phyloP scores from a whole-genome alignment of 2,888 invertebrate species.

The Trissonchulus sp. region DNA sequence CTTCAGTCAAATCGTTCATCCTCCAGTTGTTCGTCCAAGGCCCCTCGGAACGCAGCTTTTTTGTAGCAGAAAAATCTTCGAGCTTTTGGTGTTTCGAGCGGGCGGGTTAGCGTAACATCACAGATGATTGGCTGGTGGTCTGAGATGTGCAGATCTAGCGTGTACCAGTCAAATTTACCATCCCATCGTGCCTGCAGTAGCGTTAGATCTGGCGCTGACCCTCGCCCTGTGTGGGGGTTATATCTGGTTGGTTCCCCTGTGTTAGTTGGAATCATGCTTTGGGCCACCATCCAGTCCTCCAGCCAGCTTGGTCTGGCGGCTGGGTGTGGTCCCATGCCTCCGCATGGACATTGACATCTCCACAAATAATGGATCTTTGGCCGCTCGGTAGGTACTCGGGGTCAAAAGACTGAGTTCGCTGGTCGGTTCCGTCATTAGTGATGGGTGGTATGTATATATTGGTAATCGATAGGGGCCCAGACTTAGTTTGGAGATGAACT shows the following conservation, averaged over 20 bases:
- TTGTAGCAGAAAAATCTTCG: no score
- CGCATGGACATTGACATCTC: conserved; percentile 16
- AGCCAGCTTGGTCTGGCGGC: conserved; percentile 4
- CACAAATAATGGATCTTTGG: conserved; percentile 6
- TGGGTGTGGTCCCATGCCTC: conserved; percentile 7
- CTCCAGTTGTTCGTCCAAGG: no score
- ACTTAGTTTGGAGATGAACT: conserved; percentile 6
- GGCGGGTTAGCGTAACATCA: conserved; percentile 11
- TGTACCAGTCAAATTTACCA: not conserved
- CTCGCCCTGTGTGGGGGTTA: not conserved
- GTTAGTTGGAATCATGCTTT: not conserved
- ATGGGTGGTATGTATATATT: conserved; percentile 18
- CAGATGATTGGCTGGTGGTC: conserved; percentile 13
- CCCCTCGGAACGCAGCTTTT: no score
- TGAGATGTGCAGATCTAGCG: conserved; percentile 7
- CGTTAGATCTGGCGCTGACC: not conserved
- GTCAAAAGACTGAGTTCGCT: conserved; percentile 15
- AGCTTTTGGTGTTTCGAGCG: no score
- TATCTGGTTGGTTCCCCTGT: conserved; percentile 11
- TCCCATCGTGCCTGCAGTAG: not conserved
- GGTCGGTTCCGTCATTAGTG: no score
- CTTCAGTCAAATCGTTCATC: no score
- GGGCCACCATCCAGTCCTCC: conserved; percentile 8
- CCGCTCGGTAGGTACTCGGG: conserved; percentile 3
- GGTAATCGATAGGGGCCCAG: conserved; percentile 2